phyloP scores from a whole-genome alignment of 2,888 invertebrate genomes.

The Hipparchia sbordonii region DNA sequence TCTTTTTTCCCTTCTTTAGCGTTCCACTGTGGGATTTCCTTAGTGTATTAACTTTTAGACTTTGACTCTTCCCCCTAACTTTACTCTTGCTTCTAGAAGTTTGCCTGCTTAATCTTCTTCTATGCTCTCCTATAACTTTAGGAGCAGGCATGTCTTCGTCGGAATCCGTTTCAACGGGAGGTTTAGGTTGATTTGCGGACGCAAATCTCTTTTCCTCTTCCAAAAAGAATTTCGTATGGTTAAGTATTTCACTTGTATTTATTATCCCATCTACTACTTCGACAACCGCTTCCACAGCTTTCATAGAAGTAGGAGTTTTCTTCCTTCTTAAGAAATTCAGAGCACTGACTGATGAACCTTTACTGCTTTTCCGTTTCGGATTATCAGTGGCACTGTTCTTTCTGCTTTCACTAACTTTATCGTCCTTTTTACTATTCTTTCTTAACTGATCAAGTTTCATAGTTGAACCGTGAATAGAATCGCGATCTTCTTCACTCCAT shows the following conservation, averaged over 20 bases:
- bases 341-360: slow-evolving; percentile 73
- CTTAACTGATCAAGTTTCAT: slow-evolving; percentile 66
- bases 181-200: slow-evolving; percentile 53
- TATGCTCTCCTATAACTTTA: slow-evolving; percentile 65
- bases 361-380: slow-evolving; percentile 73
- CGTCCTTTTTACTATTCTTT: slow-evolving; percentile 73
- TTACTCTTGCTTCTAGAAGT: slow-evolving; percentile 78
- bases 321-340: slow-evolving; percentile 72
- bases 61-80: slow-evolving; percentile 73
- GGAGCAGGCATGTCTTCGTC: slow-evolving; percentile 68
- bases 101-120: slow-evolving; percentile 72
- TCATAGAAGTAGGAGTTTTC: slow-evolving; percentile 68
- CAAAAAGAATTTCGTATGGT: slow-evolving; percentile 67
- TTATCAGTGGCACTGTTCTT: slow-evolving; percentile 65
- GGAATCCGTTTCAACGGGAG: slow-evolving; percentile 65
- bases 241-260: slow-evolving; percentile 64
- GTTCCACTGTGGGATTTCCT: slow-evolving; percentile 77
- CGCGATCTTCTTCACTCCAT: slow-evolving; percentile 78
- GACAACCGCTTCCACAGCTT: slow-evolving; percentile 69
- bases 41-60: slow-evolving; percentile 71
- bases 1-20: slow-evolving; percentile 74
- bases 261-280: slow-evolving; percentile 61
- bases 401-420: slow-evolving; percentile 61
- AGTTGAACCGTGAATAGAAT: slow-evolving; percentile 69
- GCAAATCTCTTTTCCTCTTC: slow-evolving; percentile 71